Evolutionary conservation across 2,797 vertebrate genomes (phyloP), one percentile per base, ranked within the genome.

Genomic region (Vespertilio murinus): DNA sequence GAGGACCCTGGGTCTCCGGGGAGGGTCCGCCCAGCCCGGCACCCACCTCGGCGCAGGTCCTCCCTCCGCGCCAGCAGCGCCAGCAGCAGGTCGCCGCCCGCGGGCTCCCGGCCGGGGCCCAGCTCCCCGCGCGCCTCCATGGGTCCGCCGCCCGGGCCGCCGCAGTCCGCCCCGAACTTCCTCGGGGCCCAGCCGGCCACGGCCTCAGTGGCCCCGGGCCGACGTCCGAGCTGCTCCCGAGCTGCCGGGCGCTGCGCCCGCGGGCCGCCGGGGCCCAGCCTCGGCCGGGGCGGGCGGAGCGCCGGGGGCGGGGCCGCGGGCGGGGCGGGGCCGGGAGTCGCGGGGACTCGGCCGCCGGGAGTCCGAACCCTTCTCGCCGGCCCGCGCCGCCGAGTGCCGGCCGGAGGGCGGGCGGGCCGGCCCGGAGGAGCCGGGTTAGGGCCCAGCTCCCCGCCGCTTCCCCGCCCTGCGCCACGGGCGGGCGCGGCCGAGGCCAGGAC

Each of bases 31-130:
- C 38, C 0, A n/a, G n/a, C 45, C 0, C 8, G 45, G 71, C 94
- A 96, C 96, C 91, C 94, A 99, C 98, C 99, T 99, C 98, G 98
- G 70, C 98, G 98, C 75, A 98, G 97, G 78, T 98, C 98, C 70
- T 98, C 98, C 75, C 98, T 98, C 95, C 98, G 98, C 9, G 98
- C 98, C 96, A 99, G 97, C 94, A 99, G 83, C 18, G 98, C 98
- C 7, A 99, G 96, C 22, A 99, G 98, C 98, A 98, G 98, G 96
- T 99, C 98, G 42, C 98, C 91, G 90, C 98, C 98, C 8, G 98
- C 94, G 54, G 97, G 65, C 82, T 98, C 98, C 97, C 98, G 98
- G 49, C 97, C 97, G 88, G 97, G 97, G 94, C 97, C 97, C 93
- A 97, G 97, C 96, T 98, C 98, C 97, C 97, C 98, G 30, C 94